Evolutionary conservation across 2,888 invertebrate species (phyloP), one percentile per base, ranked within the genome.

Genomic region (Lacanobia oleracea): DNA sequence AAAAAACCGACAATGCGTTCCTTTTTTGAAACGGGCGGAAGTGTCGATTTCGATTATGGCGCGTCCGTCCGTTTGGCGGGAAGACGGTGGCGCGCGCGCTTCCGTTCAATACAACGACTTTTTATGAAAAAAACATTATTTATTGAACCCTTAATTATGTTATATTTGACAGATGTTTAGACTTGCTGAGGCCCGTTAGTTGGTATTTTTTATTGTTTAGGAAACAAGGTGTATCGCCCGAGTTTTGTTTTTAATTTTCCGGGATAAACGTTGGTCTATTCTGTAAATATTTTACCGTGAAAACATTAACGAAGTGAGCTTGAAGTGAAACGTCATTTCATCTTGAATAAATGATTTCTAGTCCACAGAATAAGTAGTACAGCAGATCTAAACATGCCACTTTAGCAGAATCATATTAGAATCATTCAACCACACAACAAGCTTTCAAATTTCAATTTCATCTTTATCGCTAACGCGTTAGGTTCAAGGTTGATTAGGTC

Each of bases 11-110:
- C 89, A 90, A 85, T 86, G 78, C 77, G 90, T 90, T 91, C 89
- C 90, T 91, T 90, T 91, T 91, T 90, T 86, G 88, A 89, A 88
- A 85, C 83, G 88, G 84, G 87, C 91, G 92, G 90, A 90, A 89
- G 91, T 89, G 91, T 91, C 91, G 90, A 89, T 92, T 91, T 92
- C 91, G 91, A 91, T 90, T 91, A 91, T 90, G 91, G 86, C 83
- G 85, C 86, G 91, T 89, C 91, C 90, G 91, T 87, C 87, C 88
- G 89, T 89, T 88, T 88, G 90, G 90, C 91, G 91, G 90, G 90
- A 89, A 88, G 89, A 89, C 87, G 72, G 82, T 77, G 90, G 89
- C 88, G 89, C 89, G 88, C 83, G 87, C 87, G 88, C 82, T 91
- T 91, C 91, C 90, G 89, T 64, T 84, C 77, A 81, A 85, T 77